phyloP scores from a whole-genome alignment of 2,113 vertebrate species.

The Stictonetta naevosa region DNA sequence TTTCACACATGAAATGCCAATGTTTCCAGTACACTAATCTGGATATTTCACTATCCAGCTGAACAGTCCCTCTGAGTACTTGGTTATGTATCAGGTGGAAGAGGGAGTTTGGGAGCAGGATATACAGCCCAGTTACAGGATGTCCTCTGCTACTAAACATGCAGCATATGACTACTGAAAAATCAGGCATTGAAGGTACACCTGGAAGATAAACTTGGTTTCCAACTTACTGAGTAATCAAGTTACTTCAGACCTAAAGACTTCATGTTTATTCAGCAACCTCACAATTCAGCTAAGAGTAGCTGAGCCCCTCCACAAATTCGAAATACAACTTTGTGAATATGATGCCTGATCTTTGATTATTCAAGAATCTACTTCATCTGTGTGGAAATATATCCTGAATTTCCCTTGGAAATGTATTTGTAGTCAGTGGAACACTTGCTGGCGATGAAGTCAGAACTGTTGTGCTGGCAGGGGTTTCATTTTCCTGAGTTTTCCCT shows the following conservation, averaged over 20 bases:
- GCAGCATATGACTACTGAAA: neutral
- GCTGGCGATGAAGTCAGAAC: constrained; percentile 14
- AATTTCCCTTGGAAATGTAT: constrained; percentile 18
- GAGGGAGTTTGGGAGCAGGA: neutral
- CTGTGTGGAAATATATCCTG: neutral
- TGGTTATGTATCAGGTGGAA: neutral
- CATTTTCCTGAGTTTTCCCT: constrained; percentile 23
- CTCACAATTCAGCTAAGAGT: neutral
- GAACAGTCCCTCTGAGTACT: neutral
- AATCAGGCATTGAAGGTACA: neutral
- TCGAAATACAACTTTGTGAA: neutral
- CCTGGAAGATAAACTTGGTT: neutral
- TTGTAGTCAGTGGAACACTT: neutral
- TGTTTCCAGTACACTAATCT: neutral
- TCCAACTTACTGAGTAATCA: neutral
- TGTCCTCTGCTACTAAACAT: neutral
- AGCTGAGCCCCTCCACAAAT: neutral
- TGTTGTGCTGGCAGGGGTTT: neutral
- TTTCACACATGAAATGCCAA: neutral
- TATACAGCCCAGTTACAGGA: neutral
- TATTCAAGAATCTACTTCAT: neutral
- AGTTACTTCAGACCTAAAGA: neutral
- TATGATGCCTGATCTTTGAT: neutral
- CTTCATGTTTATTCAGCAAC: neutral
- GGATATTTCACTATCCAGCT: neutral